Conservation (phyloP, 2,113 vertebrate genomes). For the Gambusia holbrooki region DNA sequence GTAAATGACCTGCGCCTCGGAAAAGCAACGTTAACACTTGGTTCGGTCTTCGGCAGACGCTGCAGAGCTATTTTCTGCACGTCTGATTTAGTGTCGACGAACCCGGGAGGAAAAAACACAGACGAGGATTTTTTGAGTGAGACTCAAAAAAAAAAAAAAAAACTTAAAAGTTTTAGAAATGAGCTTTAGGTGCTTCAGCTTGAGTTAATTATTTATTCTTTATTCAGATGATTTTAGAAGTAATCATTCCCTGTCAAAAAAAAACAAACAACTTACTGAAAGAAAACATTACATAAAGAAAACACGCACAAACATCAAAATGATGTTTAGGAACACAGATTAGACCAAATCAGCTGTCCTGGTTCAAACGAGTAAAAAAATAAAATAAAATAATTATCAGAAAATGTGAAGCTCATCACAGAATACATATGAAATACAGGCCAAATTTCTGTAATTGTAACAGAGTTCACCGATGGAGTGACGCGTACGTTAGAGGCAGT, state of each 20-base stretch:
- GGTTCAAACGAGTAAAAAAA: neutral
- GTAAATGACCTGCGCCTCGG: constrained; percentile 42
- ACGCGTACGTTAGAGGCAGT: neutral
- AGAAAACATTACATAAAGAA: too few relatives aligned
- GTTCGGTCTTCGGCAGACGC: constrained; percentile 4
- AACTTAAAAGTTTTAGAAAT: too few relatives aligned
- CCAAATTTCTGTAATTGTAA: neutral
- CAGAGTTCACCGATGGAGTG: neutral
- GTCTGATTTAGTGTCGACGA: neutral
- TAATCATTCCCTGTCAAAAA: too few relatives aligned
- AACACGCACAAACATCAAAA: too few relatives aligned
- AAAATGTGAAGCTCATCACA: neutral
- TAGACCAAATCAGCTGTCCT: neutral
- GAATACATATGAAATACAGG: neutral
- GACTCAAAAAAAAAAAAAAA: neutral
- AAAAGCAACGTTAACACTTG: constrained; percentile 20
- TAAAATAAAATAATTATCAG: neutral
- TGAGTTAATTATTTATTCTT: too few relatives aligned
- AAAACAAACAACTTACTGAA: too few relatives aligned
- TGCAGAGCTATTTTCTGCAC: neutral
- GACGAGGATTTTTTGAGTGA: neutral
- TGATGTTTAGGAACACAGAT: too few relatives aligned
- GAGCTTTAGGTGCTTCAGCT: too few relatives aligned
- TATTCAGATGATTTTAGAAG: too few relatives aligned
- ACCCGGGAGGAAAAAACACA: neutral